Percentiles rank a stretch among this genome's conserved stretches.
Evolutionary conservation across 1,140 invertebrate genomes (phyloP).

Genomic region (Chionoecetes opilio): DNA sequence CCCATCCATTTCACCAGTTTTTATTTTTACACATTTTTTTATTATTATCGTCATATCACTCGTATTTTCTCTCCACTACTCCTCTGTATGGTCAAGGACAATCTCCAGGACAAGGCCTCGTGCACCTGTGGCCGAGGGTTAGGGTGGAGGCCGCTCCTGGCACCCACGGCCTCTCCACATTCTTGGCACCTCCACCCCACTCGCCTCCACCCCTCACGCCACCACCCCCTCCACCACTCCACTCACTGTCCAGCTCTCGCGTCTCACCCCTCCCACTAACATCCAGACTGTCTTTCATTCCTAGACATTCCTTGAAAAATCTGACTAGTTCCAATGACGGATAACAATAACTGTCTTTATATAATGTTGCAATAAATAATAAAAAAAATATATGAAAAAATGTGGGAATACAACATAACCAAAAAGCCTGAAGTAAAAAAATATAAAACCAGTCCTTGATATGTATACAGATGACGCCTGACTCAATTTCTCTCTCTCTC

Average conservation of each 20-base stretch:
- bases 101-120: neutral
- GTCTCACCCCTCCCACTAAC: neutral
- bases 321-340: too few relatives aligned
- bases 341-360: too few relatives aligned
- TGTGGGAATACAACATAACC: too few relatives aligned
- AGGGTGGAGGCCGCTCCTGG: conserved; percentile 14
- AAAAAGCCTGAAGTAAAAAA: too few relatives aligned
- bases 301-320: too few relatives aligned
- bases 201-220: neutral
- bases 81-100: neutral
- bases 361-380: too few relatives aligned
- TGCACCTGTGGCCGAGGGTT: conserved; percentile 24
- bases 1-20: neutral
- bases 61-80: neutral
- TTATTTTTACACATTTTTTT: neutral
- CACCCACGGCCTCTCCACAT: conserved; percentile 33
- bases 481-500: neutral
- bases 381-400: too few relatives aligned
- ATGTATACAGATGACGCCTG: too few relatives aligned
- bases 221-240: neutral
- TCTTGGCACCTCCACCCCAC: conserved; percentile 39
- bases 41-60: neutral
- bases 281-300: neutral
- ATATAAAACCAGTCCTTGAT: too few relatives aligned
- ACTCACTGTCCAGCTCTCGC: neutral